Evolutionary conservation across 64 coral and sea anemone species (phyloP), one percentile per base, ranked within the genome.

Genomic region (Orbicella faveolata): DNA sequence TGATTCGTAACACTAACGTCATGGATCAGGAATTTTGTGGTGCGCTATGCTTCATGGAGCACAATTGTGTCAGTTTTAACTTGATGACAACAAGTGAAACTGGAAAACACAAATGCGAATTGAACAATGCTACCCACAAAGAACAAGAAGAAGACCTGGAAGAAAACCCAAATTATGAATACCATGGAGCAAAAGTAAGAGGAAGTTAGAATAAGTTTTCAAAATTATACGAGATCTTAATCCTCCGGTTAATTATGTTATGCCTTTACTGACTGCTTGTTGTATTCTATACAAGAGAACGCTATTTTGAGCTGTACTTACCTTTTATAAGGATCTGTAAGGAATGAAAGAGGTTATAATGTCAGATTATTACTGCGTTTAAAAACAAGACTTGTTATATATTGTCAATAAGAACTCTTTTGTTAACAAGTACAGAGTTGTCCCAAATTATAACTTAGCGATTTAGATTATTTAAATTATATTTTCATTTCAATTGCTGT

Each of bases 41-140:
- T 15, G 33, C 16, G 0, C 79, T 35, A 9, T 82, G 79, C 52
- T 82, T 36, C 34, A 19, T 64, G 18, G 79, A 82, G 37, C 15
- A 30, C 4, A 21, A 82, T 17, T 82, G 79, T 36, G 30, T 36
- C 33, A 63, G 55, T 82, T 82, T 21, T 13, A 82, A 82, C 39
- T 64, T 82, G 36, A 82, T 61, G 25, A 30, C 33, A 14, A 6
- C 4, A 18, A 36, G 25, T 64, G 57, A 82, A 36, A 8, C 3
- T 63, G 79, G n/a, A 61, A 80, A 52, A 10, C 76, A 78, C 76
- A 48, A 52, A 30, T 70, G 67, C 9, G 67, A 70, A 70, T 70
- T 70, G 67, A 70, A 70, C 7, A 70, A 70, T 26, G 67, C 67
- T 33, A 70, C 67, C 25, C 67, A 70, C 1, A 23, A 70, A 33